These are phyloP conservation scores for Hoplodrina blanda DNA, from an alignment of 2,888 invertebrate species.

Conservation along the genomic window DNA sequence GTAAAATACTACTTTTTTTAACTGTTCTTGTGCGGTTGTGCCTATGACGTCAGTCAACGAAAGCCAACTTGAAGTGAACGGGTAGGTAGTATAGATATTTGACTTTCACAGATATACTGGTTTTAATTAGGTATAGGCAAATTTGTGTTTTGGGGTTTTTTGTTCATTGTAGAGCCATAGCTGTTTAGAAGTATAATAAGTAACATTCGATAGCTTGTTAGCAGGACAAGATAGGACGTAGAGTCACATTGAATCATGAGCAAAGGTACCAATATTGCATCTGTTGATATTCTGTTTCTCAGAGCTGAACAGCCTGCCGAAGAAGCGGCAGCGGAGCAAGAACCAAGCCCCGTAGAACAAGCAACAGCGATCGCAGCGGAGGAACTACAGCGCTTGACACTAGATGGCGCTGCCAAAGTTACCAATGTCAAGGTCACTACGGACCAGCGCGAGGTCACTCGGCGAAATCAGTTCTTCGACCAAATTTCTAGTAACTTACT, in stretches of 20 bases:
- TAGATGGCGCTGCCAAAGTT: slow-evolving; percentile 93
- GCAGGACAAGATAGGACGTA: no score
- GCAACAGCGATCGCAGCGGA: slow-evolving; percentile 92
- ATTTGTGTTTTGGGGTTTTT: not conserved
- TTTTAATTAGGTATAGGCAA: not conserved
- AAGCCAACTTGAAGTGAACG: no score
- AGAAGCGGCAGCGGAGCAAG: slow-evolving; percentile 81
- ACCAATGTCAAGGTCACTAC: slow-evolving; percentile 95
- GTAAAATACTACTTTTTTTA: no score
- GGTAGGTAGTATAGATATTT: no score
- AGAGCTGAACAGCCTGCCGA: slow-evolving; percentile 84
- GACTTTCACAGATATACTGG: not conserved
- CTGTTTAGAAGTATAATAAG: no score
- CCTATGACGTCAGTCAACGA: no score
- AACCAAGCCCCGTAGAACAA: slow-evolving; percentile 91
- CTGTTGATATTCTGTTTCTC: slow-evolving; percentile 3
- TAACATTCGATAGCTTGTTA: no score
- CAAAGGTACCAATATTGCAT: not conserved
- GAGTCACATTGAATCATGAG: not conserved
- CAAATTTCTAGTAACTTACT: slow-evolving; percentile 80
- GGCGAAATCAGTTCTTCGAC: slow-evolving; percentile 82
- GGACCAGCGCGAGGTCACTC: slow-evolving; percentile 92
- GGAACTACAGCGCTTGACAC: slow-evolving; percentile 91
- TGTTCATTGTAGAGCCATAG: not conserved
- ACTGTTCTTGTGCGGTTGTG: no score